These are phyloP conservation scores for Gila robusta DNA, from an alignment of 2,797 vertebrate species.

Conservation along the genomic window DNA sequence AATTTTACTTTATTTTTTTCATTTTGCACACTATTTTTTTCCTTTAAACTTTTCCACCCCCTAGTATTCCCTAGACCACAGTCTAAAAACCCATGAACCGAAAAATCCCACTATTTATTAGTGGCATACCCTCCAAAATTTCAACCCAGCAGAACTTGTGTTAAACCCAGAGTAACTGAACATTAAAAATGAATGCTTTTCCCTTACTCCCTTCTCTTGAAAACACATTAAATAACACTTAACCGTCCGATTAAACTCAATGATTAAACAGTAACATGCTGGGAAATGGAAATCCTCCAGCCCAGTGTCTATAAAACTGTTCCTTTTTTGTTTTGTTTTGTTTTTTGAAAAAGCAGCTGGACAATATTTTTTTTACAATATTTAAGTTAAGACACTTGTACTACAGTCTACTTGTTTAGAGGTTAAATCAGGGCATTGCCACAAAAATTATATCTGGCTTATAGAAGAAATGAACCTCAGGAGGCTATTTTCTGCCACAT, in stretches of 20 bases:
- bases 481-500: slow-evolving; percentile 59
- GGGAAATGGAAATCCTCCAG: not conserved
- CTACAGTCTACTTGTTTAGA: slow-evolving; percentile 6
- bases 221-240: not conserved
- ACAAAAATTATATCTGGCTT: slow-evolving; percentile 57
- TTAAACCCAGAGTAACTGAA: not conserved
- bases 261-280: not conserved
- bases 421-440: slow-evolving; percentile 50
- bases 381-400: not conserved
- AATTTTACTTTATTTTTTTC: not conserved
- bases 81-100: not conserved
- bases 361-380: not conserved
- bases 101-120: not conserved
- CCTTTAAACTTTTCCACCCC: not conserved
- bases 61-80: not conserved
- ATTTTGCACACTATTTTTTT: not conserved
- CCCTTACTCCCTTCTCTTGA: not conserved
- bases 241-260: not conserved
- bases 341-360: not conserved
- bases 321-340: not conserved
- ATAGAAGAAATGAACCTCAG: slow-evolving; percentile 64
- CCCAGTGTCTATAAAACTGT: slow-evolving; percentile 40
- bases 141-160: not conserved
- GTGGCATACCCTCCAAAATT: not conserved
- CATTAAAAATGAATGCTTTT: not conserved